Base-by-base conservation (phyloP, 2,113 vertebrate genomes). In the Rhizomys pruinosus region DNA sequence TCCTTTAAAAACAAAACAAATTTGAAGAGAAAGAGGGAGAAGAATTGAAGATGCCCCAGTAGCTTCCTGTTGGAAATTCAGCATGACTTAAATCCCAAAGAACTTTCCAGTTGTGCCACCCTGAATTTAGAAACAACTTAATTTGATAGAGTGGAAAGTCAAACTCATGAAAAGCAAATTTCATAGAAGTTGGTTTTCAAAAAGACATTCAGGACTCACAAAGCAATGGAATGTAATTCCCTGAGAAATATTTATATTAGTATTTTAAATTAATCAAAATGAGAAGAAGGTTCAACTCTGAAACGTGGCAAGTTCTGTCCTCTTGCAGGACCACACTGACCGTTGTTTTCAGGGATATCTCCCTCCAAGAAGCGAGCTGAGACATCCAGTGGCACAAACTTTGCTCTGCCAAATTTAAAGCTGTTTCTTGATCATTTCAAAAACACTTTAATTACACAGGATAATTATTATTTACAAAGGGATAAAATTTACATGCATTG, bases 111-210 rank as follows among this genome's bases (percentile, higher is more conserved):
- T 15, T 84, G 4, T 88, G 7, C 10, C 59, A 61, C 32, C n/a
- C 17, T 19, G 37, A 80, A 68, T 39, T 78, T 69, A 92, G 66
- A 92, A 87, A 39, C 12, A 84, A 72, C 34, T 91, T 77, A 69
- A 52, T 42, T 52, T 80, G 55, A 0, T 55, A 61, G 32, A 78
- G 66, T 1, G 78, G 23, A 82, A 63, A 11, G 1, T 4, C 4
- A 61, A 61, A n/a, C 27, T 52, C 19, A 72, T 20, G 3, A 84
- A 52, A 61, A 42, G 15, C 5, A 73, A 6, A 29, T 74, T 64
- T 8, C 61, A 22, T 19, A 39, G 16, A 71, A 59, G 22, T 77
- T 52, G 6, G 6, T 52, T 52, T 52, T 39, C 37, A 29, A 27
- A 61, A 63, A 7, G 25, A 8, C 3, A 34, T 59, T 76, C 34